Evolutionary conservation across 35 echinoderm and acorn worm species (phyloP), one percentile per base, ranked within the genome.

Genomic region (Amphiura filiformis): DNA sequence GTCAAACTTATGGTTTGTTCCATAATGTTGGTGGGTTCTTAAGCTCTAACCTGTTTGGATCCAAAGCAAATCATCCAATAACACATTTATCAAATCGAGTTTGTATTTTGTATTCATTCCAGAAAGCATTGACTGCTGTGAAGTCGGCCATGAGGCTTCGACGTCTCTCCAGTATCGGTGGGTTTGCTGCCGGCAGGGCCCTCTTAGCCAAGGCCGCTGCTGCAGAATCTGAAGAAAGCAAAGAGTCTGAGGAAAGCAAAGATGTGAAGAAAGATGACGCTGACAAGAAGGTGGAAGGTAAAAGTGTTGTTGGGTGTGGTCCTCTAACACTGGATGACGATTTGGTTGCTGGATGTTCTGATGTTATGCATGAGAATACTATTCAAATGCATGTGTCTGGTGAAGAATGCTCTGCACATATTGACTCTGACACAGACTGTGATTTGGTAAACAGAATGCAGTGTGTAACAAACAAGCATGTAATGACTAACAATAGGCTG

Each of bases 121-220:
- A 97, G 95, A 97, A 97, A 97, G 95, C 95, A n/a, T 82, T 97
- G 35, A 97, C 92, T 61, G 91, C 95, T 35, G 95, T 97, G 35
- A 97, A 93, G 37, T 97, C 95, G 61, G 91, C 91, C 20, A 93
- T 97, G 95, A 87, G 95, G 76, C 52, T 97, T 26, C 84, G 88
- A 22, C 78, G 95, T 76, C 85, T 97, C 26, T 93, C 91, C 23
- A 97, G 88, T 75, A 65, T 91, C 11, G 93, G 11, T 4, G 61
- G 61, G 9, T 70, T 70, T n/a, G 9, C 61, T 15, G 61, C 61
- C 26, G 61, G 61, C 61, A 70, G 26, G 61, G 26, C 11, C 26
- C 61, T 70, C 17, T 30, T 70, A 70, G 61, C 61, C 61, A 70
- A 70, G 61, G 61, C 7, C 1, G 61, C 7, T 13, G 26, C 7